Conservation (phyloP, 2,113 vertebrate species). For the Cathartes aura region DNA sequence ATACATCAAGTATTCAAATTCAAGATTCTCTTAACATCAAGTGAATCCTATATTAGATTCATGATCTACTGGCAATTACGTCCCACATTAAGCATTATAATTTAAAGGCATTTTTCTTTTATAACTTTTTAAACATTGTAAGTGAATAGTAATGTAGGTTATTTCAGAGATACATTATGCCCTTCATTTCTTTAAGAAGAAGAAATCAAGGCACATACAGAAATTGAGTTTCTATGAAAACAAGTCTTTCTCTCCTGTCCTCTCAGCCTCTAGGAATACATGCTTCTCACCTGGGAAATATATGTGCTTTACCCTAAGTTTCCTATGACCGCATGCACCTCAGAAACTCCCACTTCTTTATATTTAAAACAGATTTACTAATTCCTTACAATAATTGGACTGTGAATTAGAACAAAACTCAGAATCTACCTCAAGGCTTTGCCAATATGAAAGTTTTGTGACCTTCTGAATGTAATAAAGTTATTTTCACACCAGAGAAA, state of each 20-base stretch:
- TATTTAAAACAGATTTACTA: not conserved
- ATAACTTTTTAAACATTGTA: not conserved
- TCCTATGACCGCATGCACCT: not conserved
- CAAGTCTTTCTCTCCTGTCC: not conserved
- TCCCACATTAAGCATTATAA: not conserved
- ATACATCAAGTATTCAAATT: not conserved
- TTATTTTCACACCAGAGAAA: not conserved
- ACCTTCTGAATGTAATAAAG: not conserved
- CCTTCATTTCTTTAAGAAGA: not conserved
- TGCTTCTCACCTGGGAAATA: not conserved
- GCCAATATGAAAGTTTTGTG: not conserved
- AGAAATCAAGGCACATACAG: not conserved
- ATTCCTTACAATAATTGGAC: not conserved
- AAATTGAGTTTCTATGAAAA: not conserved
- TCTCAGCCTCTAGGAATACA: not conserved
- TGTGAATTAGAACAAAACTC: not conserved
- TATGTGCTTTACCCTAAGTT: not conserved
- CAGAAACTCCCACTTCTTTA: not conserved
- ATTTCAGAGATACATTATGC: not conserved
- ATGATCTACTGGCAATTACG: constrained; percentile 39
- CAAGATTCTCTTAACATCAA: not conserved
- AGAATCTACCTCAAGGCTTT: not conserved
- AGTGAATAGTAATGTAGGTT: not conserved
- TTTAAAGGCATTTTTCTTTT: constrained; percentile 24
- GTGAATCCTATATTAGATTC: not conserved